Percentiles rank a stretch among this genome's conserved stretches.
Conservation (phyloP, 2,797 vertebrate species). For the Onychomys arenicola region DNA sequence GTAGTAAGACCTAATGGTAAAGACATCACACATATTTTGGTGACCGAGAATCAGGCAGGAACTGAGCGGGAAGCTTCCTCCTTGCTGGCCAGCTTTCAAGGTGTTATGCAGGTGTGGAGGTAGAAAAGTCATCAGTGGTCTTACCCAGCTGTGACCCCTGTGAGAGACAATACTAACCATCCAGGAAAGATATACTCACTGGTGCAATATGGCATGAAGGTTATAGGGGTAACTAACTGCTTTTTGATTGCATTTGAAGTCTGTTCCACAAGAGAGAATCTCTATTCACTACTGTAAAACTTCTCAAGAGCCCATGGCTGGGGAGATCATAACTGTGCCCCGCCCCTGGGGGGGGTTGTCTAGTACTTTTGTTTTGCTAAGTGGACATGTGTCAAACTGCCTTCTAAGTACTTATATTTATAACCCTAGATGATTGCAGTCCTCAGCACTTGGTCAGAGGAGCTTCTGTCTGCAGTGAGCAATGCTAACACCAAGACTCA, state of each 20-base stretch:
- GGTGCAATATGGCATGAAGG: background rate
- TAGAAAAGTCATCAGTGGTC: background rate
- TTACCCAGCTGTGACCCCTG: background rate
- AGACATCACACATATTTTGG: background rate
- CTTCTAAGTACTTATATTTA: background rate
- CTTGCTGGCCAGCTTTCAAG: background rate
- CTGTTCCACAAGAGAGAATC: background rate
- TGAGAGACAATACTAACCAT: background rate
- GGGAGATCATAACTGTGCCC: background rate
- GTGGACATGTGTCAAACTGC: background rate
- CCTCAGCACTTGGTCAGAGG: background rate
- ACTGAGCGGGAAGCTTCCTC: background rate
- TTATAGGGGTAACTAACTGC: background rate
- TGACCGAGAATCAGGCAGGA: background rate
- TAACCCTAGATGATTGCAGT: background rate
- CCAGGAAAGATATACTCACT: background rate
- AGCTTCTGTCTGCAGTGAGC: background rate
- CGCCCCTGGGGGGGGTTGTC: too few relatives aligned
- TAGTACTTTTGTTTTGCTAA: background rate
- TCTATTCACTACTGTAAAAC: background rate
- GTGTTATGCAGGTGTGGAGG: background rate
- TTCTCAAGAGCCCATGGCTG: background rate
- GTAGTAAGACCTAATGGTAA: background rate
- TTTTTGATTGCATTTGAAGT: background rate
- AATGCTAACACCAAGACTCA: background rate